These are phyloP conservation scores for Psilopsiagon aurifrons DNA, from an alignment of 2,113 vertebrate genomes.

Conservation along the genomic window DNA sequence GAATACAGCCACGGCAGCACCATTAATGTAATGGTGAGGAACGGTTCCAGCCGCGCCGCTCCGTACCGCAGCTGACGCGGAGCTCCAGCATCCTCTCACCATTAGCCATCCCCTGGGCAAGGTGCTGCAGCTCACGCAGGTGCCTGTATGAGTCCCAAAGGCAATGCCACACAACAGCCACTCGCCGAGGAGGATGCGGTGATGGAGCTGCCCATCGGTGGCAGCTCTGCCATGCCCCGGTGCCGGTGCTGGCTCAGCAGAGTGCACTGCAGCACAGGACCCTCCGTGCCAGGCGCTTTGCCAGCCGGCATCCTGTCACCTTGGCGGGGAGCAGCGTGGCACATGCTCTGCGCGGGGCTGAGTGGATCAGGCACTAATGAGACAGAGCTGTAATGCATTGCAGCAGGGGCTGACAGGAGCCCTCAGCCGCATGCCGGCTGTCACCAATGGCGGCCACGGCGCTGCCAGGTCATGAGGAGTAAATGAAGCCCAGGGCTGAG, in stretches of 20 bases:
- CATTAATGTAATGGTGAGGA: background rate
- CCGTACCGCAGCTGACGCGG: background rate
- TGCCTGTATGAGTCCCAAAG: background rate
- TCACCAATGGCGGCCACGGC: background rate
- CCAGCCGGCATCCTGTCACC: background rate
- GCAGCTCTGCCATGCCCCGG: too few relatives aligned
- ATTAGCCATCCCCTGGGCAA: background rate
- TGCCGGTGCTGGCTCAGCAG: background rate
- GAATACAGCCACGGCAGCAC: background rate
- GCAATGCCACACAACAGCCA: background rate
- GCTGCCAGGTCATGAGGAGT: background rate
- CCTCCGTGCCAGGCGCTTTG: background rate
- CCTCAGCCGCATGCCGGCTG: background rate
- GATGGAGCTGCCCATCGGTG: background rate
- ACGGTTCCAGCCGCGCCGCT: background rate
- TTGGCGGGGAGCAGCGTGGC: accelerated
- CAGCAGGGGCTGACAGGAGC: background rate
- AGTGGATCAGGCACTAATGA: slow-evolving; percentile 10
- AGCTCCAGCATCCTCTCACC: background rate
- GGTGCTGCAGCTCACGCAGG: background rate
- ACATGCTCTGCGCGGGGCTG: background rate
- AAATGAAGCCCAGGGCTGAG: background rate
- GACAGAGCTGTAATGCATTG: slow-evolving; percentile 32
- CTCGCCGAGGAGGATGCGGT: background rate
- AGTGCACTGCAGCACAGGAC: background rate